phyloP scores from a whole-genome alignment of 1,140 invertebrate genomes.

The Eumeta japonica region DNA sequence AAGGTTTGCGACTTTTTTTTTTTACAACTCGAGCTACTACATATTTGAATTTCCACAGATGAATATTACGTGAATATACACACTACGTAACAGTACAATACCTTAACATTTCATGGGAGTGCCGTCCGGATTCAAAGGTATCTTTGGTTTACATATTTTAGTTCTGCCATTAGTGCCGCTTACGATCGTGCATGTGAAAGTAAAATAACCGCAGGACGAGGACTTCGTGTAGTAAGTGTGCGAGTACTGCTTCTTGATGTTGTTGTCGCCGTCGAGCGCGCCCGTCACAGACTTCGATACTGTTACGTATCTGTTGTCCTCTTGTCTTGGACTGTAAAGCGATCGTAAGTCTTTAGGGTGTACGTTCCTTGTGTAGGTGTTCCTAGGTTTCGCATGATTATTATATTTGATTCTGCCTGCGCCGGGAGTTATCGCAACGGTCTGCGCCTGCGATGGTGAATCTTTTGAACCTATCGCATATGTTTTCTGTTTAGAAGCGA shows the following conservation, averaged over 20 bases:
- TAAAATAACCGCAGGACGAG: constrained; percentile 81
- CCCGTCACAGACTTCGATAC: constrained; percentile 77
- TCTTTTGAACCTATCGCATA: constrained; percentile 57
- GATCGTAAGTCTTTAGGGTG: constrained; percentile 44
- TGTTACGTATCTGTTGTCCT: constrained; percentile 62
- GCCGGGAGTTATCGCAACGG: constrained; percentile 60
- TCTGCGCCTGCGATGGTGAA: constrained; percentile 65
- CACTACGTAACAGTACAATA: no score
- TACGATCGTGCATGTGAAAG: constrained; percentile 77
- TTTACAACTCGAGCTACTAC: no score
- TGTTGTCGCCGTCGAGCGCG: constrained; percentile 60
- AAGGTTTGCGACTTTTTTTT: no score
- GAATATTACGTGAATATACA: no score
- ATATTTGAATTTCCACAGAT: no score
- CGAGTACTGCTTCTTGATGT: constrained; percentile 64
- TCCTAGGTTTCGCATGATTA: constrained; percentile 25
- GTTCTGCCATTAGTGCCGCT: constrained; percentile 72
- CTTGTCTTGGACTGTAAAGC: constrained; percentile 26
- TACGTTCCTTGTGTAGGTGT: constrained; percentile 39
- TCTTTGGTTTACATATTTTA: constrained; percentile 77
- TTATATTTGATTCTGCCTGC: constrained; percentile 54
- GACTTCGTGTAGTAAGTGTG: constrained; percentile 82
- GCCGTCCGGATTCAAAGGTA: constrained; percentile 50
- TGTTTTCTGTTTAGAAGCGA: constrained; percentile 60
- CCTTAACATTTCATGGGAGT: constrained; percentile 48